Conservation (phyloP, 1,140 invertebrate species). For the Drosophila lowei region DNA sequence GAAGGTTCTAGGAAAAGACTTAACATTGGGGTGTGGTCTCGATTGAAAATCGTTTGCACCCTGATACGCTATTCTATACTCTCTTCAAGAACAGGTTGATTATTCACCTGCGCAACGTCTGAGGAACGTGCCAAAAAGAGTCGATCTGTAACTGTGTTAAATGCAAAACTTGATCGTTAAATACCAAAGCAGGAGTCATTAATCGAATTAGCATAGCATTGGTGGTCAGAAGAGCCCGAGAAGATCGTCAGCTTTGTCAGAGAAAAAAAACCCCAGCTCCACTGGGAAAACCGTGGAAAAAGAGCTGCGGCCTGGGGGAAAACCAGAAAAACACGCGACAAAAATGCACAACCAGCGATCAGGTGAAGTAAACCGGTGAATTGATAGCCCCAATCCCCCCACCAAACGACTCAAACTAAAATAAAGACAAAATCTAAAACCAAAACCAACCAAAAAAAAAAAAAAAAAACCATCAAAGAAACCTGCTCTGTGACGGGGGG, state of each 20-base stretch:
- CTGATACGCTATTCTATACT: not conserved
- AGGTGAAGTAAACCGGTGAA: conserved; percentile 77
- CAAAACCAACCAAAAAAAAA: conserved; percentile 38
- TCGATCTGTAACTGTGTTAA: conserved; percentile 48
- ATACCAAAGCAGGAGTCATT: conserved; percentile 43
- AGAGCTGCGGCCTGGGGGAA: not conserved
- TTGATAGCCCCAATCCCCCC: conserved; percentile 38
- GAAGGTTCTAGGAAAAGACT: too few species aligned
- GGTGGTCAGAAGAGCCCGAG: conserved; percentile 23
- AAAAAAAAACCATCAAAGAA: conserved; percentile 55
- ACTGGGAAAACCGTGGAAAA: conserved; percentile 11
- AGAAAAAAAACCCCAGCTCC: conserved; percentile 25
- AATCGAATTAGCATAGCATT: conserved; percentile 70
- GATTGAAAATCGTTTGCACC: too few species aligned
- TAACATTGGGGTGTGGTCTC: too few species aligned
- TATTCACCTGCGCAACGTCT: not conserved
- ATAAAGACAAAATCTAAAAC: conserved; percentile 50
- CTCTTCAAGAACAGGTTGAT: conserved; percentile 28
- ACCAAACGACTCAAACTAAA: conserved; percentile 25
- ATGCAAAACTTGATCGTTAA: conserved; percentile 47
- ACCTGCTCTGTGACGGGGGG: conserved; percentile 54
- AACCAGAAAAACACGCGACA: conserved; percentile 74
- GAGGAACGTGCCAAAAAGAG: conserved; percentile 48
- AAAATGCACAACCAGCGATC: conserved; percentile 69
- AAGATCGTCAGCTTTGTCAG: conserved; percentile 28